Conservation (phyloP, 64 coral and sea anemone species). For the Stylophora pistillata region DNA sequence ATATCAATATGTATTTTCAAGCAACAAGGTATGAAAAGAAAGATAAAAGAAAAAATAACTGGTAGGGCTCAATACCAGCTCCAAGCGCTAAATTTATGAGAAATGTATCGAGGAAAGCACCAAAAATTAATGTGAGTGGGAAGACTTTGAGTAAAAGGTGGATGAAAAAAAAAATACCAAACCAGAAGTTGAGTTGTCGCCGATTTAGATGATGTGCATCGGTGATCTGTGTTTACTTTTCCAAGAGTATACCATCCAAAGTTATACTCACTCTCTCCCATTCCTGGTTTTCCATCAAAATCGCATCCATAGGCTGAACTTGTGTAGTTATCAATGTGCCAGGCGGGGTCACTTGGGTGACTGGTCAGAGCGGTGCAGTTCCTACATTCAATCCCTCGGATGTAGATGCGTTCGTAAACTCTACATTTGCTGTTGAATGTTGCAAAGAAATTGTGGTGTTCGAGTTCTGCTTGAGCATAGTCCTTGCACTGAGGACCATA, state of each 20-base stretch:
- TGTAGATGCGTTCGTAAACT: neutral
- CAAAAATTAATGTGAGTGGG: too few relatives aligned
- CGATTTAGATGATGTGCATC: neutral
- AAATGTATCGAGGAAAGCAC: too few relatives aligned
- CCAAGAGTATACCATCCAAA: neutral
- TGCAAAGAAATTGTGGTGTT: neutral
- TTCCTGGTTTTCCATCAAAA: neutral
- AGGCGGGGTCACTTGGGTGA: neutral
- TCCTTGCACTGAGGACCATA: neutral
- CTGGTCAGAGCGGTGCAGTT: neutral
- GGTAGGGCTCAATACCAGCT: too few relatives aligned
- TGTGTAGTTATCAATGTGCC: neutral
- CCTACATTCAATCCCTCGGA: neutral
- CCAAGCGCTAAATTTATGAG: too few relatives aligned
- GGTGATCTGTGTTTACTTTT: neutral
- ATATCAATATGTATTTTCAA: too few relatives aligned
- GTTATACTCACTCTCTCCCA: neutral
- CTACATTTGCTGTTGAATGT: neutral
- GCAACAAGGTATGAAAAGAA: too few relatives aligned
- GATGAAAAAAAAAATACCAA: neutral
- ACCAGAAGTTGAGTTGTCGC: conserved; percentile 10
- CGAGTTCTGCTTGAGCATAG: neutral
- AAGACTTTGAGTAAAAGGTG: too few relatives aligned
- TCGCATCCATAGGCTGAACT: neutral
- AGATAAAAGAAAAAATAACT: too few relatives aligned